Evolutionary conservation across 1,140 invertebrate species (phyloP), one percentile per base, ranked within the genome.

Genomic region (Habropoda laboriosa): DNA sequence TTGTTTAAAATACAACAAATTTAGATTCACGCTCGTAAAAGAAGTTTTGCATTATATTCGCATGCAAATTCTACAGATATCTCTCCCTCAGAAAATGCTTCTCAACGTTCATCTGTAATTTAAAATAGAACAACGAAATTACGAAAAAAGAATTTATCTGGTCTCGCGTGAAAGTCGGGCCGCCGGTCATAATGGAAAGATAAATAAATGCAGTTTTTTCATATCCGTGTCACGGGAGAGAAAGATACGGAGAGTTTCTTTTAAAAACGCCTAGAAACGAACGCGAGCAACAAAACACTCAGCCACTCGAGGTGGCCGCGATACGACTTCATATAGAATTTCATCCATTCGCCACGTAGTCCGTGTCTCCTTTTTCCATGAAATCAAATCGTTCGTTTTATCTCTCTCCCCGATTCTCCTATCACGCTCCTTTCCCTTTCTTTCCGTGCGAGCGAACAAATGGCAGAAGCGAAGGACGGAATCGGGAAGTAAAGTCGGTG

Each of bases 301-400:
- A 38, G 21, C 60, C 38, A 40, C 38, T 63, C 71, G 51, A 32
- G 35, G 30, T 75, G 40, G 2, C 40, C 53, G 68, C 51, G 61
- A 64, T 75, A 42, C 21, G 45, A 42, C 57, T 76, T 45, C 64
- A 42, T 70, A 70, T 72, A 79, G 35, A 66, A 42, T 70, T 55
- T 45, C 42, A 35, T 21, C 40, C 35, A 32, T 58, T 81, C 74
- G 27, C 42, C 21, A 72, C 40, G 53, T 55, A 63, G 72, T 45
- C 51, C 10, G 16, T 45, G 24, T 63, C 40, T 47, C 3, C 53
- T 53, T 40, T 57, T 64, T 57, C 42, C 27, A 42, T 38, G 13
- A 77, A 83, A 83, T 83, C 73, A 49, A 67, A 79, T 64, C 80
- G 80, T 35, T 30, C 47, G 6, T 4, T 57, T 40, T 18, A 16